These are phyloP conservation scores for Caenorhabditis becei DNA, from an alignment of 2,888 invertebrate genomes.

Conservation along the genomic window DNA sequence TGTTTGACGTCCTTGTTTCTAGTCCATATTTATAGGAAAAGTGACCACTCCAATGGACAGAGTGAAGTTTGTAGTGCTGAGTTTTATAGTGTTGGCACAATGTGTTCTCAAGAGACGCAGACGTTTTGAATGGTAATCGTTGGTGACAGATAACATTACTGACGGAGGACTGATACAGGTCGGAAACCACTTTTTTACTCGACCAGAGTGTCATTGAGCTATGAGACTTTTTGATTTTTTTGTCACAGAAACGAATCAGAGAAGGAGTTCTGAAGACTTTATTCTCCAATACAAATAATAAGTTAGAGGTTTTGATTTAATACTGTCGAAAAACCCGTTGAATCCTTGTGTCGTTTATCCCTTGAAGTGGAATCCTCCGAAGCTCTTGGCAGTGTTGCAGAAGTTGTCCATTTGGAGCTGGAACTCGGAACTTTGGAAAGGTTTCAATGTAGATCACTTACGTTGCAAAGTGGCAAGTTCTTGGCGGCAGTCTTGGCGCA, in stretches of 20 bases:
- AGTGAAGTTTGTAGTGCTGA: constrained; percentile 4
- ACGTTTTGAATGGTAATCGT: not conserved
- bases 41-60: not conserved
- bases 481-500: constrained; percentile 52
- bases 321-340: not conserved
- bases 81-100: constrained; percentile 4
- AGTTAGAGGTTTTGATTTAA: not conserved
- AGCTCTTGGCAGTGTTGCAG: constrained; percentile 58
- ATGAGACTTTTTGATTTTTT: no score
- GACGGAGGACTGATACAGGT: not conserved
- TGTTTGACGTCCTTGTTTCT: not conserved
- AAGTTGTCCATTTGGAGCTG: constrained; percentile 62
- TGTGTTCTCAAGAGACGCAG: not conserved
- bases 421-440: constrained; percentile 1
- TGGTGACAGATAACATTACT: constrained; percentile 3
- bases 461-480: constrained; percentile 51
- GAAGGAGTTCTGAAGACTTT: not conserved
- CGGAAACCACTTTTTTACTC: no score
- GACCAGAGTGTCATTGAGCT: no score
- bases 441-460: not conserved
- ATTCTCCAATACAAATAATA: not conserved
- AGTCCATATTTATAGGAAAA: constrained; percentile 14
- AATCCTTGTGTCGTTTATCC: constrained; percentile 29
- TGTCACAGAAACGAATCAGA: not conserved
- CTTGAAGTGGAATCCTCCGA: constrained; percentile 58